Evolutionary conservation across 2,888 invertebrate genomes (phyloP).

Genomic region (Phasia obesa): DNA sequence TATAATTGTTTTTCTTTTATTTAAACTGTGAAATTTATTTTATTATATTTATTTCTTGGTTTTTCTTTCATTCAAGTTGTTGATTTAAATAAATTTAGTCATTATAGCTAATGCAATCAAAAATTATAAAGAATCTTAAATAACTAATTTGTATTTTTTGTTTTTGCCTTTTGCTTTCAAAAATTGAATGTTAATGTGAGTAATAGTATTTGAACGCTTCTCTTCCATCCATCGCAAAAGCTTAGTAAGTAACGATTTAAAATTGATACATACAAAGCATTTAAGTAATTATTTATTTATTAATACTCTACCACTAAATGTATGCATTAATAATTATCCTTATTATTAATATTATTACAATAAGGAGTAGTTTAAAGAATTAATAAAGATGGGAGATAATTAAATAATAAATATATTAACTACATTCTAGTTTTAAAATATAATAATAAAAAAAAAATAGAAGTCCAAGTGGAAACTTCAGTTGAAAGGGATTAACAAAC

Average conservation of each 20-base stretch:
- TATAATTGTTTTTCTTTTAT: constrained; percentile 48
- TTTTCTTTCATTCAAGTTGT: constrained; percentile 48
- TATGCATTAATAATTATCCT: background rate
- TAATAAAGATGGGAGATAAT: constrained; percentile 5
- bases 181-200: constrained; percentile 52
- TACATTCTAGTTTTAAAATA: background rate
- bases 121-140: constrained; percentile 56
- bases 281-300: constrained; percentile 21
- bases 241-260: constrained; percentile 43
- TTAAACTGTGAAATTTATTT: constrained; percentile 48
- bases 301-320: constrained; percentile 28
- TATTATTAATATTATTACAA: background rate
- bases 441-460: background rate
- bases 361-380: constrained; percentile 1
- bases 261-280: constrained; percentile 55
- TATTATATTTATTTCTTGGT: constrained; percentile 21
- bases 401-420: constrained; percentile 4
- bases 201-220: constrained; percentile 26
- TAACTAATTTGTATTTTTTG: constrained; percentile 68
- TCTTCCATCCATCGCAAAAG: constrained; percentile 19
- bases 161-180: constrained; percentile 23
- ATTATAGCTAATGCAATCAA: constrained; percentile 55
- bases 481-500: constrained; percentile 20
- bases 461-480: background rate
- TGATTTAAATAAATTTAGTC: constrained; percentile 36